phyloP scores from a whole-genome alignment of 2,113 vertebrate genomes.

The Gallinago undulata region DNA sequence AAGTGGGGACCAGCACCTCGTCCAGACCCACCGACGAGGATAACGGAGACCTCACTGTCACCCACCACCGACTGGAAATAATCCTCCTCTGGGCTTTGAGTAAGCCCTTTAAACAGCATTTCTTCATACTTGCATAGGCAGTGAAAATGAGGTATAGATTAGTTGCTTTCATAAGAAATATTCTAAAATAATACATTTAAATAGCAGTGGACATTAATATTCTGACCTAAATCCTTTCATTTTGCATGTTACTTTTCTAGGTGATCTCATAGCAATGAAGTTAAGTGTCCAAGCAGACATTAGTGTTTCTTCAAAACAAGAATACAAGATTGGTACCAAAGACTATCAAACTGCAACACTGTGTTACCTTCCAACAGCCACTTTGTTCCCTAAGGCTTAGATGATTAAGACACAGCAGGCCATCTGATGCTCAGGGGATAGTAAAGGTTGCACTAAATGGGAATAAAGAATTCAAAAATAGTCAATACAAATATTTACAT shows the following conservation, averaged over 20 bases:
- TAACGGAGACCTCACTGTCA: neutral
- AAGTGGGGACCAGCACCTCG: neutral
- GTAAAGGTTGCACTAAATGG: neutral
- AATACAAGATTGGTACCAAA: neutral
- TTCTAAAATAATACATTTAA: neutral
- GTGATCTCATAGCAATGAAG: too few species aligned
- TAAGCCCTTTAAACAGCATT: neutral
- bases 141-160: neutral
- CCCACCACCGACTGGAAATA: neutral
- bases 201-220: neutral
- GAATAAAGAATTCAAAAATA: neutral
- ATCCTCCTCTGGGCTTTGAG: neutral
- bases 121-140: neutral
- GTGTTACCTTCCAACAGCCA: neutral
- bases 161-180: neutral
- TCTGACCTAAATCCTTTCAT: neutral
- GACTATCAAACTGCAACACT: neutral
- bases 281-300: neutral
- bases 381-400: constrained; percentile 32
- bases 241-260: neutral
- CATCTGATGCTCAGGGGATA: neutral
- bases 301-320: neutral
- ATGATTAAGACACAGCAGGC: constrained; percentile 21
- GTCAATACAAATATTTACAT: neutral
- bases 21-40: neutral